Conservation (phyloP, 2,113 vertebrate genomes). For the Climacteris rufus region DNA sequence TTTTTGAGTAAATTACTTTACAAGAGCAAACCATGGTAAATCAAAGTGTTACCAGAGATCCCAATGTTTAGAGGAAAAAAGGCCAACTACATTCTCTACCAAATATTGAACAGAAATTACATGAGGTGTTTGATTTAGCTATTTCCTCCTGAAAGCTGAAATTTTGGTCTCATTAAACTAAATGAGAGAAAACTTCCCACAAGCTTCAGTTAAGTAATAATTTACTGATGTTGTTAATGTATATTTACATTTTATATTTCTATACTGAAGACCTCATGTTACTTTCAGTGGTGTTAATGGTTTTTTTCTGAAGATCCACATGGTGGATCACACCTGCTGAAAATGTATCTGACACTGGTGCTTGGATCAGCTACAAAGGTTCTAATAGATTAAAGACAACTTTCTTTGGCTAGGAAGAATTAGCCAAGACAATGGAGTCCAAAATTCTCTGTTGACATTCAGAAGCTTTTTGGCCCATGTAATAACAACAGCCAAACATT, state of each 20-base stretch:
- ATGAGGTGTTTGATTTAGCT: not conserved
- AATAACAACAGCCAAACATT: not conserved
- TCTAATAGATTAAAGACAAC: not conserved
- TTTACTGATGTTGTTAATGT: not conserved
- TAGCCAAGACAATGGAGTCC: not conserved
- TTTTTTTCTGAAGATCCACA: not conserved
- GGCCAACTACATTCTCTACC: not conserved
- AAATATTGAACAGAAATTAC: not conserved
- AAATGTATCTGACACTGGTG: not conserved
- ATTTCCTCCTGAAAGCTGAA: not conserved
- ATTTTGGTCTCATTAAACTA: not conserved
- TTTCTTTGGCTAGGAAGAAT: not conserved
- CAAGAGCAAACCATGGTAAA: not conserved
- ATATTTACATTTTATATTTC: not conserved
- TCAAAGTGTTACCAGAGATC: not conserved
- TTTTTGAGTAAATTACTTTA: not conserved
- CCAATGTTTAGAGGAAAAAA: not conserved
- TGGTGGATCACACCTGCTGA: not conserved
- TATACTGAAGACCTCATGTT: not conserved
- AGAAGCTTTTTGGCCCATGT: not conserved
- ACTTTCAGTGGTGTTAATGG: not conserved
- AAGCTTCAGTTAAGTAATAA: not conserved
- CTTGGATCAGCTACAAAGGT: not conserved
- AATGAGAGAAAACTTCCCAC: not conserved
- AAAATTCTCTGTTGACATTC: not conserved